Base-by-base conservation (phyloP, 2,888 invertebrate species). In the Cheilosia pagana region DNA sequence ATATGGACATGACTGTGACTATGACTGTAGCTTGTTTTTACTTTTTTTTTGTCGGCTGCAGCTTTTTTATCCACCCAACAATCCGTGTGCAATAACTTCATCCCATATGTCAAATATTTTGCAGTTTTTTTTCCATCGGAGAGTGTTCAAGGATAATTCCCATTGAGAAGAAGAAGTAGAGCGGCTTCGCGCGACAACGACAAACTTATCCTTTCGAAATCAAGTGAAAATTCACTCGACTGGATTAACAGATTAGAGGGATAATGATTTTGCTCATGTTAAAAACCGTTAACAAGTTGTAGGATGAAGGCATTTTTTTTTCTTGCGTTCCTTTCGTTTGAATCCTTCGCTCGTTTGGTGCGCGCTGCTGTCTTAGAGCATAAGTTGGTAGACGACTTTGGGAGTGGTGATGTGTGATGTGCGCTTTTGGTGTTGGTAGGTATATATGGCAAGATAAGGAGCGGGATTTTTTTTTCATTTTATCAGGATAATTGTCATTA, bases 241-340 rank as follows among this genome's bases (percentile, higher is more conserved):
- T 89, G 91, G 90, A 91, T 90, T 91, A 90, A 90, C 88, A 89
- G 90, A 90, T 90, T 90, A 90, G 88, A 87, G 87, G 90, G 90
- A 90, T 90, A 90, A 90, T 90, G 90, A 89, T 88, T 89, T 65
- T 71, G 79, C 71, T 85, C 85, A 75, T 81, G 85, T 76, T 85
- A 68, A 76, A 85, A 81, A 71, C 75, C 81, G 85, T 85, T 79
- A 85, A 85, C 85, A 85, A 85, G 75, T 85, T 71, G 85, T 76
- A 76, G 67, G 55, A 75, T 75, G 79, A 71, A 55, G 74, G 59
- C 23, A 39, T 50, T 48, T 65, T 70, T 57, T 53, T 53, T 39
- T 50, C 55, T 19, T 45, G 31, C 48, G 8, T 52, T 70, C 67
- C 41, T 76, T 62, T 59, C 52, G 16, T n/a, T 75, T 81, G 55